Evolutionary conservation across 2,888 invertebrate genomes (phyloP), one percentile per base, ranked within the genome.

Genomic region (Meloe dianella): DNA sequence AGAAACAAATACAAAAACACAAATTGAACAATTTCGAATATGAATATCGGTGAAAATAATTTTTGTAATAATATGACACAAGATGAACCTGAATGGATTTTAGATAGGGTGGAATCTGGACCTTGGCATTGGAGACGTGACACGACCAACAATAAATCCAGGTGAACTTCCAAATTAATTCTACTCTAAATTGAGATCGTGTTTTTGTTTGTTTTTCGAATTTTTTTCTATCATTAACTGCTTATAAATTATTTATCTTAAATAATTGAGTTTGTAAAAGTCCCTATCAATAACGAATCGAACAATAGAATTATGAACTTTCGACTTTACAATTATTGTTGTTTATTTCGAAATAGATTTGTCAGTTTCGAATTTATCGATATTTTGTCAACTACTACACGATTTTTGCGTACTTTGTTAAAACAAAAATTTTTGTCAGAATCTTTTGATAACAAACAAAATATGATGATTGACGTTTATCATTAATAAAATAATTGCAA

Each of bases 21-120:
- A 22, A 30, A 32, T 58, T 35, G 29, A 58, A 35, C 30, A 58
- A 58, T 30, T 35, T 41, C 8, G n/a, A 20, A 27, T 56, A 57
- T 65, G 47, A 61, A 38, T 10, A 30, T 20, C 6, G 24, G 56
- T 41, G 24, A 27, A 54, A 56, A 51, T 54, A 38, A 64, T 63
- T 41, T 27, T 67, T 62, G 67, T 74, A 76, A 61, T 72, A 78
- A 65, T 74, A 77, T 61, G 71, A 78, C 61, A 20, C 47, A 47
- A 47, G 20, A 47, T 9, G 84, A 84, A 74, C 84, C 84, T 5
- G 79, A 82, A 70, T 85, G 85, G 85, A 82, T 84, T 70, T 73
- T 85, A 75, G 84, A 84, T 70, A 79, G 80, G 58, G 80, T 77
- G 51, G 82, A 79, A 67, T 78, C 81, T 7, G 84, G 84, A 27